These are phyloP conservation scores for Henicopernis longicauda DNA, from an alignment of 2,113 vertebrate genomes.

Conservation along the genomic window DNA sequence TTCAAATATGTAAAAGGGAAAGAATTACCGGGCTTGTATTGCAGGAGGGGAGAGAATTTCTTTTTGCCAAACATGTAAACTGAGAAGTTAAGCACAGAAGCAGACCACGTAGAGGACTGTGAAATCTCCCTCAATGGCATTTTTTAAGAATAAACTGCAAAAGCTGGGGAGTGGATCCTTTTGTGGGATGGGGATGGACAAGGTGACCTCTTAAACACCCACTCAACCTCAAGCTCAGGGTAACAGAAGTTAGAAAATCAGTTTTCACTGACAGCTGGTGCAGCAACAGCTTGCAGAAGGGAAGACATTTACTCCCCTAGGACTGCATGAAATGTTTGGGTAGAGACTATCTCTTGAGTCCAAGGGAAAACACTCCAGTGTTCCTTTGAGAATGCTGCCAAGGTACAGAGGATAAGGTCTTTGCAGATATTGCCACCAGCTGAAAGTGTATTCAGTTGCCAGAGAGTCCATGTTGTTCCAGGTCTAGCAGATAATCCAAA, in stretches of 20 bases:
- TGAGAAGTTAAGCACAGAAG: not conserved
- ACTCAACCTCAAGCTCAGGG: not conserved
- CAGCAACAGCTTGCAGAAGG: not conserved
- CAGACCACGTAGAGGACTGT: rapidly evolving
- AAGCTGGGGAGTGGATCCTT: not conserved
- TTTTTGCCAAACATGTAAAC: not conserved
- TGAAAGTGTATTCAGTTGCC: not conserved
- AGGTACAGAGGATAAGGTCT: not conserved
- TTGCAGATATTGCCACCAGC: not conserved
- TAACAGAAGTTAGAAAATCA: not conserved
- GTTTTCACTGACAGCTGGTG: not conserved
- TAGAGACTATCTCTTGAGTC: not conserved
- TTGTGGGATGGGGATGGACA: not conserved
- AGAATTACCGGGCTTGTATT: not conserved
- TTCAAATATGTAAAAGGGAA: not conserved
- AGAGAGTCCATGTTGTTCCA: not conserved
- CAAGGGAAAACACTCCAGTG: not conserved
- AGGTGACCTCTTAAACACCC: not conserved
- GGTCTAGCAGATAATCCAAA: not conserved
- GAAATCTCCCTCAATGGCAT: not conserved
- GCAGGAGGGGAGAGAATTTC: not conserved
- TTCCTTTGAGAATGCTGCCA: not conserved
- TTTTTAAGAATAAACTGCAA: not conserved
- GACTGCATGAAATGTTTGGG: not conserved
- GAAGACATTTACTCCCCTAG: not conserved